Conservation (phyloP, 2,888 invertebrate species). For the Ischnura elegans region DNA sequence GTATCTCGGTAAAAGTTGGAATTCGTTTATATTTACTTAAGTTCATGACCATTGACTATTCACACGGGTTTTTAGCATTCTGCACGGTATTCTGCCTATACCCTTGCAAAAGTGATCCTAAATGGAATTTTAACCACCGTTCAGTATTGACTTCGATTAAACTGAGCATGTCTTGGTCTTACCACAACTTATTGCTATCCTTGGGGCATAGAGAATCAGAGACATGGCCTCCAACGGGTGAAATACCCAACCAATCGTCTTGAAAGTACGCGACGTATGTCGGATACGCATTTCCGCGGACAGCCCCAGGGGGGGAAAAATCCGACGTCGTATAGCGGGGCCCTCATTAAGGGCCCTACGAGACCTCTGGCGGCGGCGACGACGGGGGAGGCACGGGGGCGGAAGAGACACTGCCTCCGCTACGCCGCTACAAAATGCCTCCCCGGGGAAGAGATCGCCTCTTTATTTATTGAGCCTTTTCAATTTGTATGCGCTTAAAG, state of each 20-base stretch:
- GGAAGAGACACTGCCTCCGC: neutral
- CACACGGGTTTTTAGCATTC: too few species aligned
- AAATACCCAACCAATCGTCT: neutral
- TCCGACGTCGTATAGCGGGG: neutral
- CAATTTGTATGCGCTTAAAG: conserved; percentile 47
- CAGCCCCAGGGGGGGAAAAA: neutral
- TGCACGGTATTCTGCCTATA: too few species aligned
- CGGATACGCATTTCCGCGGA: neutral
- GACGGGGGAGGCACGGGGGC: neutral
- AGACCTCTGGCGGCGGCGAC: neutral
- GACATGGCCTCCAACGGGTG: too few species aligned
- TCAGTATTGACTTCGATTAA: too few species aligned
- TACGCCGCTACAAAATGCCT: neutral
- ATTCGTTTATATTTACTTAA: too few species aligned
- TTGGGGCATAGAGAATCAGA: too few species aligned
- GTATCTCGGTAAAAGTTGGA: too few species aligned
- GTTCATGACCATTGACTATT: too few species aligned
- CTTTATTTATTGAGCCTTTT: conserved; percentile 43
- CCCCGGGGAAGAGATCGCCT: neutral
- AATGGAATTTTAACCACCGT: too few species aligned
- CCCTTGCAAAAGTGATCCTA: too few species aligned
- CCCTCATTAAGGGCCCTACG: conserved; percentile 8
- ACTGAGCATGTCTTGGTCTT: too few species aligned
- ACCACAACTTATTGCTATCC: too few species aligned
- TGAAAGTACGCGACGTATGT: neutral